Base-by-base conservation (phyloP, 2,113 vertebrate species). In the Lasiurus cinereus region DNA sequence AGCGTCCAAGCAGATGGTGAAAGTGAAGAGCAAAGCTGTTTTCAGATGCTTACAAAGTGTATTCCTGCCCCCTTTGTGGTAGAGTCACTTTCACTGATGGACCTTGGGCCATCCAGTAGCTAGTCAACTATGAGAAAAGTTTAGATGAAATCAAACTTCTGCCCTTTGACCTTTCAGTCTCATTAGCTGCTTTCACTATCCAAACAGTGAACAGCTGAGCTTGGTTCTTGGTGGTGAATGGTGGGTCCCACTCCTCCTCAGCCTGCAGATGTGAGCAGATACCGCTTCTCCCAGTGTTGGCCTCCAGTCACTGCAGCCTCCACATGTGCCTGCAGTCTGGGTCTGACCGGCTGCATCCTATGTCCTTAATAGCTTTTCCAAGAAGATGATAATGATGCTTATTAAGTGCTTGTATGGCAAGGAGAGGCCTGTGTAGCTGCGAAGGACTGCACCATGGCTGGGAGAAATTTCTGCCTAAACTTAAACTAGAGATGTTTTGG, bases 61-160 rank as follows among this genome's bases (percentile, higher is more conserved):
- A 52, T 8, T 8, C 96, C 97, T 9, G 97, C 39, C 67, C 39
- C 43, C 31, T 70, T 89, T 69, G 27, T 36, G 27, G 59, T 77
- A 46, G 62, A 19, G 93, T 12, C 69, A n/a, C 52, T 83, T 90
- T 73, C 50, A 82, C 14, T 19, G 88, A 96, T 84, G 80, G 88
- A 39, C 8, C 59, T 79, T 85, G 90, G 18, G 5, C 52, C 76
- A 89, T 93, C 93, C 79, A 33, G 89, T 82, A 74, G 54, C 33
- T 46, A 50, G 78, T 43, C 50, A 90, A 8, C 12, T 15, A 33
- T 21, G 8, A 85, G 90, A 96, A 82, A 31, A 88, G 88, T 88
- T 88, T 29, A 96, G 92, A 43, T 93, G 83, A 96, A 79, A 93
- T 91, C 80, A 91, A 46, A 94, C 82, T 70, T 46, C 27, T 50